These are phyloP conservation scores for Sebastiscus albofasciatus DNA, from an alignment of 2,797 vertebrate genomes.

Conservation along the genomic window DNA sequence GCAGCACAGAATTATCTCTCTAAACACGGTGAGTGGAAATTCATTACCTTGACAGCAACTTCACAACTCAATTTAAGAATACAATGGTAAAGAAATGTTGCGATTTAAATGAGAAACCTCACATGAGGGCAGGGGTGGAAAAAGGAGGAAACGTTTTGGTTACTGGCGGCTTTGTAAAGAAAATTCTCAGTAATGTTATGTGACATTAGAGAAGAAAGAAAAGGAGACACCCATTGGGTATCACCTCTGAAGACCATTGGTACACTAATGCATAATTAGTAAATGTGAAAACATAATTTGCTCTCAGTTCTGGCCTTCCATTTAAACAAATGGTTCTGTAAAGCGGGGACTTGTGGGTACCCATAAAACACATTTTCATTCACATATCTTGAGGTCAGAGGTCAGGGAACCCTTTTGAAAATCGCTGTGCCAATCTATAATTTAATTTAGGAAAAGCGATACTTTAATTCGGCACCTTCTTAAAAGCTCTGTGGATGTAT, in stretches of 20 bases:
- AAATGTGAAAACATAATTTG: background rate
- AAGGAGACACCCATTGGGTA: background rate
- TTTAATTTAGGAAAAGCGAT: too few relatives aligned
- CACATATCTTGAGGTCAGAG: too few relatives aligned
- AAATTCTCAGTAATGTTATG: background rate
- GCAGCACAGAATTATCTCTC: conserved; percentile 57
- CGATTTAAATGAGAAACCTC: conserved; percentile 35
- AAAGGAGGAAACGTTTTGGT: background rate
- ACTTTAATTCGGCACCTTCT: too few relatives aligned
- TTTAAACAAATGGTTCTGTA: background rate
- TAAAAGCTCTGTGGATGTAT: too few relatives aligned
- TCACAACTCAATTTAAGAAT: conserved; percentile 65
- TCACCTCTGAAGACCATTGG: background rate
- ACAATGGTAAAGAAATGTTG: conserved; percentile 49
- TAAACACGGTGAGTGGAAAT: conserved; percentile 44
- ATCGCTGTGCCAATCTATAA: too few relatives aligned
- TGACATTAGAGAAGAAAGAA: background rate
- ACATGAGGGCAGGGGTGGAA: background rate
- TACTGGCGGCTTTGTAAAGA: background rate
- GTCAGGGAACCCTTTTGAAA: too few relatives aligned
- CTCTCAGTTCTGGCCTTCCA: background rate
- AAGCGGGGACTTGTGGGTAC: too few relatives aligned
- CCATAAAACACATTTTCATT: too few relatives aligned
- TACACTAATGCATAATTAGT: background rate
- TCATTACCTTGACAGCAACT: conserved; percentile 66